These are phyloP conservation scores for Drosophila anceps DNA, from an alignment of 2,888 invertebrate genomes.

Conservation along the genomic window DNA sequence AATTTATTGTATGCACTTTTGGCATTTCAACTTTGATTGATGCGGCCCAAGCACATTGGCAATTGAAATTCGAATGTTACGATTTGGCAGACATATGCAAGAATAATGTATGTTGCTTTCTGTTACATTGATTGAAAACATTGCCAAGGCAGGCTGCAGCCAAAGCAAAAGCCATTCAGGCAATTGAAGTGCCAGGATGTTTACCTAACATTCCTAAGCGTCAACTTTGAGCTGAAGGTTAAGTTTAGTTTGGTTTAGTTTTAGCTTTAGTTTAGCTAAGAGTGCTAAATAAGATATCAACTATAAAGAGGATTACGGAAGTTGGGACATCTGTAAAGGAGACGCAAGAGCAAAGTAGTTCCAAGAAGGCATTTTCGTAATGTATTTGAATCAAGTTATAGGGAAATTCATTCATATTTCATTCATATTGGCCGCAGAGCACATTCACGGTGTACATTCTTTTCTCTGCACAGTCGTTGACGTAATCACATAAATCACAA, in stretches of 20 bases:
- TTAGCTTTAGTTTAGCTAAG: background rate
- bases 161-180: background rate
- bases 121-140: conserved; percentile 8
- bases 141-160: background rate
- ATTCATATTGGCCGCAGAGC: no score
- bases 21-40: conserved; percentile 69
- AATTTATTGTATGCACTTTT: conserved; percentile 71
- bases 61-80: conserved; percentile 44
- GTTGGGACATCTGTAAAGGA: background rate
- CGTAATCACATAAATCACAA: no score
- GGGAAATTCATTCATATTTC: background rate
- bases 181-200: background rate
- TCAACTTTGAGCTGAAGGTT: background rate
- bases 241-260: background rate
- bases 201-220: background rate
- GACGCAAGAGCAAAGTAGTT: background rate
- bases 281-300: background rate
- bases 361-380: background rate
- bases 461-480: no score
- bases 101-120: conserved; percentile 17
- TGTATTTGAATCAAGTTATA: background rate
- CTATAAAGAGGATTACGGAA: background rate
- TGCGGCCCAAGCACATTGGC: conserved; percentile 45
- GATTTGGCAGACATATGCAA: conserved; percentile 28
- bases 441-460: no score